These are phyloP conservation scores for Syncerus caffer DNA, from an alignment of 2,797 vertebrate species.

Conservation along the genomic window DNA sequence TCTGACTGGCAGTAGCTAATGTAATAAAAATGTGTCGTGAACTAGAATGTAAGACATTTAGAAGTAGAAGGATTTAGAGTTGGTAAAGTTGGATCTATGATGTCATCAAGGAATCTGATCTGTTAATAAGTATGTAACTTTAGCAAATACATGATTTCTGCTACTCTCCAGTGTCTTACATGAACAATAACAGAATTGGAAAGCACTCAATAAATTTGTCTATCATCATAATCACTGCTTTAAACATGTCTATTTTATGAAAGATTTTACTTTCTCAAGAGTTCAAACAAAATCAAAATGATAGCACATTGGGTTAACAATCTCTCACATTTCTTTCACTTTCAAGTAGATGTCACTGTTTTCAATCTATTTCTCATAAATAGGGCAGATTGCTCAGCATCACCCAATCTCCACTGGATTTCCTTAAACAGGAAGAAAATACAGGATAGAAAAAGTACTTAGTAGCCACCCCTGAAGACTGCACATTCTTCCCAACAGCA, in stretches of 20 bases:
- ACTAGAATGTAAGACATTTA: neutral
- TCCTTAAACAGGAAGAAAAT: neutral
- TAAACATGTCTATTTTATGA: neutral
- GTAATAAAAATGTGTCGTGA: neutral
- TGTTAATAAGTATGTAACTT: neutral
- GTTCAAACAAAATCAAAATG: neutral
- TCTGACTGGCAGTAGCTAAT: neutral
- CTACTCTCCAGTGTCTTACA: neutral
- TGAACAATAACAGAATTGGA: neutral
- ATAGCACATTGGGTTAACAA: neutral
- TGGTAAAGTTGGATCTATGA: neutral
- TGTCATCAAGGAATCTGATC: neutral
- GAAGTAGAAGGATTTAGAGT: neutral
- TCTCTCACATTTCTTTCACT: neutral
- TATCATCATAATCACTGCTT: neutral
- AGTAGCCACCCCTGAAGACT: neutral
- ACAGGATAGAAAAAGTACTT: neutral
- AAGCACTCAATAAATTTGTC: neutral
- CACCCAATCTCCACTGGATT: neutral
- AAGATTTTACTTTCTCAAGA: neutral
- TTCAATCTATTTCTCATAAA: neutral
- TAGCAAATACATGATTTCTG: neutral
- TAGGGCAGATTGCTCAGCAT: neutral
- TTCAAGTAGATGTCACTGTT: neutral
- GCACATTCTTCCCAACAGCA: neutral